Evolutionary conservation across 1,140 invertebrate genomes (phyloP), one percentile per base, ranked within the genome.

Genomic region (Manduca sexta): DNA sequence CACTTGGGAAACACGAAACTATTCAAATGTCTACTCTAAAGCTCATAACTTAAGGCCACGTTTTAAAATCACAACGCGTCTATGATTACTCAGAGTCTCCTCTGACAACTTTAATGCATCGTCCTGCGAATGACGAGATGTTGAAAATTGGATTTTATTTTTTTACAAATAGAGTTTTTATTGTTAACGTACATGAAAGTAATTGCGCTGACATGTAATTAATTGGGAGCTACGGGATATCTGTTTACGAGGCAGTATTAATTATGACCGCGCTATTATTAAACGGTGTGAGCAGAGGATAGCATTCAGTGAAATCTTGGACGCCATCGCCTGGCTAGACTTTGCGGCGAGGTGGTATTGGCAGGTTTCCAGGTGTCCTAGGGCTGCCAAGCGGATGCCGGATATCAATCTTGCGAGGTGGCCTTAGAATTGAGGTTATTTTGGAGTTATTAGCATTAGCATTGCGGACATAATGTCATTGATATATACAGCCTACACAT

Each of bases 201-300:
- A 21, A 39, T 12, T 44, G 43, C 49, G 40, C 49, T 53, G 41
- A 45, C 38, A 45, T 29, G 41, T 57, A 57, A 60, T 64, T 60
- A 57, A 60, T 60, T 60, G 44, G 52, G 48, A 49, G 34, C 49
- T 52, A 48, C 61, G 49, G 57, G 57, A 52, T 64, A 64, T 60
- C 57, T 26, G 21, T 26, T 26, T 26, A 26, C 21, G 21, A 26
- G 21, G 21, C 8, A 26, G 8, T 26, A 26, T 26, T 26, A 26
- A 26, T 26, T 26, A 26, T 26, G 4, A 26, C 4, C 4, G 21
- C 1, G 21, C 21, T 26, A 26, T 26, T 26, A 26, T 26, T 26
- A 8, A 8, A 26, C 21, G 21, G 4, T 8, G 21, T 26, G 21
- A 26, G 21, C 21, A 26, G 21, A 26, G 21, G 8, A 26, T 26